These are phyloP conservation scores for Sylvia borin DNA, from an alignment of 2,797 vertebrate species.

Conservation along the genomic window DNA sequence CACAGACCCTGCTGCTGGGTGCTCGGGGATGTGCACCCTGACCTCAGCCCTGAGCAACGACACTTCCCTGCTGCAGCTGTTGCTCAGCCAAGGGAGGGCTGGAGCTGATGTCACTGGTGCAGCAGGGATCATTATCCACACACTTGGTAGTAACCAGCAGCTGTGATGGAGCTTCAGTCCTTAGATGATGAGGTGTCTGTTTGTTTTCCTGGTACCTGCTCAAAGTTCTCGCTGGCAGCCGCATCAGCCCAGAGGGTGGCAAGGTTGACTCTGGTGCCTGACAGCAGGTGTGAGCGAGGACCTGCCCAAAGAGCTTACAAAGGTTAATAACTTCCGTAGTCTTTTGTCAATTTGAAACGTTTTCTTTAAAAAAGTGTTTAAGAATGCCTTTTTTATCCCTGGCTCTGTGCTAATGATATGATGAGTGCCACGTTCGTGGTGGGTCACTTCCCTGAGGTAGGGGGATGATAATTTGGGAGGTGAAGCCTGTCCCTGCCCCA, in stretches of 20 bases:
- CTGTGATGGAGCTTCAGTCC: not conserved
- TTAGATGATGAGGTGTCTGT: not conserved
- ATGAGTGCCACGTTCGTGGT: accelerated
- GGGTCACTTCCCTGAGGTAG: not conserved
- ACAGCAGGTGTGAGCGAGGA: not conserved
- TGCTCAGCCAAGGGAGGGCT: not conserved
- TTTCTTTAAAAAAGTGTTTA: not conserved
- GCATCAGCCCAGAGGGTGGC: accelerated
- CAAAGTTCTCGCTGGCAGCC: not conserved
- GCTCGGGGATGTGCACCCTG: not conserved
- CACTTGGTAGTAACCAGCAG: not conserved
- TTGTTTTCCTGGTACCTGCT: not conserved
- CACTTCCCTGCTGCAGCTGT: not conserved
- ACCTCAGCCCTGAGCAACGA: not conserved
- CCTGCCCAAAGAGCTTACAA: not conserved
- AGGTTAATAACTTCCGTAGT: not conserved
- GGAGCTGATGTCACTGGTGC: not conserved
- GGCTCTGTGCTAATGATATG: not conserved
- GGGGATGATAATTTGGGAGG: not conserved
- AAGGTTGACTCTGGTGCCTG: accelerated
- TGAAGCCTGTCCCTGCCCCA: not conserved
- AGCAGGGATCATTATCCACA: accelerated
- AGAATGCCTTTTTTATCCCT: not conserved
- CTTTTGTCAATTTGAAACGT: not conserved
- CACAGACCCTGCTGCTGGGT: not conserved